phyloP scores from a whole-genome alignment of 2,888 invertebrate species.

The Entomobrya multifasciata region DNA sequence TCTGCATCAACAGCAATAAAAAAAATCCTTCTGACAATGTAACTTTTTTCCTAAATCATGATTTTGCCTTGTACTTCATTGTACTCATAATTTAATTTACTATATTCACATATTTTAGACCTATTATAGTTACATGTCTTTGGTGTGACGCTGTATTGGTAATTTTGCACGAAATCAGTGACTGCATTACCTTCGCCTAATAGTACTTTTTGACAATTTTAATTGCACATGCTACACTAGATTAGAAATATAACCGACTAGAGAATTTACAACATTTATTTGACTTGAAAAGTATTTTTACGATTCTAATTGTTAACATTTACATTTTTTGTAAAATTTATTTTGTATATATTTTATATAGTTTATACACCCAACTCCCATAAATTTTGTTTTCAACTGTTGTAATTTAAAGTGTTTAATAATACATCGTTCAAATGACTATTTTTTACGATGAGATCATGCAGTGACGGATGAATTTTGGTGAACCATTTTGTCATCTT shows the following conservation, averaged over 20 bases:
- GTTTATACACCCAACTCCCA: not conserved
- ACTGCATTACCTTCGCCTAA: too few species aligned
- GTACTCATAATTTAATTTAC: too few species aligned
- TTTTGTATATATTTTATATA: not conserved
- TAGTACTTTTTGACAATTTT: not conserved
- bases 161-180: not conserved
- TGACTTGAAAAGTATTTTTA: too few species aligned
- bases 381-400: not conserved
- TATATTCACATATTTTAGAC: too few species aligned
- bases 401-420: not conserved
- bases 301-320: not conserved
- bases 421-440: too few species aligned
- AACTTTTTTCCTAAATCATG: too few species aligned
- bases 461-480: slow-evolving; percentile 13
- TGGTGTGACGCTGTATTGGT: slow-evolving; percentile 54
- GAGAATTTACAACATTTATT: too few species aligned
- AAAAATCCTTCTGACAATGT: too few species aligned
- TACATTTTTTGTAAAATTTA: not conserved
- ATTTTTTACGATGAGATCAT: not conserved
- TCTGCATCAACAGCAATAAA: too few species aligned
- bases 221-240: not conserved
- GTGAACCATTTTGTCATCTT: slow-evolving; percentile 8
- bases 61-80: too few species aligned
- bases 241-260: not conserved
- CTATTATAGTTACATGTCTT: slow-evolving; percentile 65